Conservation (phyloP, 2,888 invertebrate species). For the Nephrotoma flavescens region DNA sequence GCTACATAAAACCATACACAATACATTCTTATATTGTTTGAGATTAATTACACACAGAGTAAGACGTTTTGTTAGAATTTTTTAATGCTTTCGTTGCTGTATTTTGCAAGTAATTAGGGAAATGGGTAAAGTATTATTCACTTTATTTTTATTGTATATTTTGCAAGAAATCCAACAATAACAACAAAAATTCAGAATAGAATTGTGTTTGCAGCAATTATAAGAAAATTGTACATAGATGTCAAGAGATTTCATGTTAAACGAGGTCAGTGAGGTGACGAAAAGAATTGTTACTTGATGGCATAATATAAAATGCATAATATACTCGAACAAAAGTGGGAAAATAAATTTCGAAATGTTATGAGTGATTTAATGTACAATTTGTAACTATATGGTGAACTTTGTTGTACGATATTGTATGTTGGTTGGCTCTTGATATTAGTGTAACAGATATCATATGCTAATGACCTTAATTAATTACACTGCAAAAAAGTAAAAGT, state of each 20-base stretch:
- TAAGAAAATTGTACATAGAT: not conserved
- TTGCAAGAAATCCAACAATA: not conserved
- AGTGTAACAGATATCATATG: too few species aligned
- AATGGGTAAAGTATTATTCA: not conserved
- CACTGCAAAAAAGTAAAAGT: too few species aligned
- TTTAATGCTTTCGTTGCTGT: not conserved
- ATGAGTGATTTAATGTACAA: not conserved
- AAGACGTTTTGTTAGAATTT: not conserved
- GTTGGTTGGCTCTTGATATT: too few species aligned
- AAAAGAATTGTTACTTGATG: not conserved
- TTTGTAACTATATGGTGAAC: not conserved
- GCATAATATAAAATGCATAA: not conserved
- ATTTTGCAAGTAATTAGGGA: not conserved
- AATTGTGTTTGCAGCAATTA: not conserved
- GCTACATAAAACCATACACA: not conserved
- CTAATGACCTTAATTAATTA: too few species aligned
- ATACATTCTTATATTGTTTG: not conserved
- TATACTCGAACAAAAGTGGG: not conserved
- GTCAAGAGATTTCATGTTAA: not conserved
- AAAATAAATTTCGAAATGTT: not conserved
- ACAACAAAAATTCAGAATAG: not conserved
- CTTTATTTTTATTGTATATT: not conserved
- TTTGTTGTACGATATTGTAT: too few species aligned
- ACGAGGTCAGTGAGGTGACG: not conserved
- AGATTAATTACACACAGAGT: not conserved